Conservation (phyloP, 2,888 invertebrate genomes). For the Tridacna crocea region DNA sequence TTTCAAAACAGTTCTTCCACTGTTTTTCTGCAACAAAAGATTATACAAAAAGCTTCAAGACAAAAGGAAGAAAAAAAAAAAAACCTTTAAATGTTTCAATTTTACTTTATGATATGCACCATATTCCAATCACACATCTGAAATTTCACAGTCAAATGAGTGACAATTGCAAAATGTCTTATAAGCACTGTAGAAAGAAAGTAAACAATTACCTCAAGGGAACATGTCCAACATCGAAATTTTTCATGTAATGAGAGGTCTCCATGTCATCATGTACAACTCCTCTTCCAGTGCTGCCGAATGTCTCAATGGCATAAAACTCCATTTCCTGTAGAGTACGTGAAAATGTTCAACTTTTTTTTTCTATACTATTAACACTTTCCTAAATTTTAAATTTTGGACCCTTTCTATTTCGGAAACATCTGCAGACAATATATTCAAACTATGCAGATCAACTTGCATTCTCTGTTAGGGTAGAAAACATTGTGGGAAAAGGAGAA, state of each 20-base stretch:
- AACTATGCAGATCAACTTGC: too few species aligned
- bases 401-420: too few species aligned
- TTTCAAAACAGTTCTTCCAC: too few species aligned
- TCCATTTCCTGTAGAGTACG: constrained; percentile 90
- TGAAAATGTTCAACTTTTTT: constrained; percentile 9
- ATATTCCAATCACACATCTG: background rate
- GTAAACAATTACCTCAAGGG: constrained; percentile 89
- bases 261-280: constrained; percentile 99
- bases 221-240: constrained; percentile 95
- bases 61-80: too few species aligned
- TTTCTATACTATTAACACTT: background rate
- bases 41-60: too few species aligned
- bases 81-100: too few species aligned
- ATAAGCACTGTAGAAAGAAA: background rate
- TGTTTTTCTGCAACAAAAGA: too few species aligned
- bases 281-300: constrained; percentile 97
- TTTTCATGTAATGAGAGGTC: constrained; percentile 99
- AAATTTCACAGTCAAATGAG: background rate
- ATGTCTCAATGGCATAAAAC: constrained; percentile 99
- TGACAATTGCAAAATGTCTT: background rate
- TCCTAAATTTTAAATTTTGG: too few species aligned
- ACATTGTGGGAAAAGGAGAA: background rate
- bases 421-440: too few species aligned
- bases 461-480: too few species aligned
- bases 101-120: too few species aligned